A percentile compares a stretch with the other conserved stretches of the same genome.
Conservation (phyloP, 2,888 invertebrate species). For the Metallyticus violacea region DNA sequence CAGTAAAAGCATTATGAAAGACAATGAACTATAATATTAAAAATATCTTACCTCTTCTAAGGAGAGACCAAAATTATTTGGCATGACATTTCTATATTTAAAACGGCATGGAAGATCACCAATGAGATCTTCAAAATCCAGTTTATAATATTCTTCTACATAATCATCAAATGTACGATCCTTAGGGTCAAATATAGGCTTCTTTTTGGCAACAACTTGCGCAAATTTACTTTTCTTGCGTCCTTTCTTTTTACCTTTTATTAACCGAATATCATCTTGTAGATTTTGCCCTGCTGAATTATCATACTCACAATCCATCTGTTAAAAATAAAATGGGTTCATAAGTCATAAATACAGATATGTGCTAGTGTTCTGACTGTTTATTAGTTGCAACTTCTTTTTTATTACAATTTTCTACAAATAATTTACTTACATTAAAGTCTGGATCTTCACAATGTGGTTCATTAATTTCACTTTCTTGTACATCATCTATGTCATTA, state of each 20-base stretch:
- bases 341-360: neutral
- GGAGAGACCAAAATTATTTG: slow-evolving; percentile 88
- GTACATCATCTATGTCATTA: slow-evolving; percentile 36
- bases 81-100: slow-evolving; percentile 84
- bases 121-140: slow-evolving; percentile 94
- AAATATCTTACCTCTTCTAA: slow-evolving; percentile 74
- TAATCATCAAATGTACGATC: slow-evolving; percentile 79
- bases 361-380: too few species aligned
- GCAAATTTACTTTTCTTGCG: slow-evolving; percentile 69
- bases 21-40: too few species aligned
- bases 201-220: slow-evolving; percentile 67
- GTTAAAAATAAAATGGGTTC: slow-evolving; percentile 36
- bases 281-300: slow-evolving; percentile 49
- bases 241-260: slow-evolving; percentile 32
- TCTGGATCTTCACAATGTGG: slow-evolving; percentile 76
- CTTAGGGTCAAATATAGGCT: slow-evolving; percentile 81
- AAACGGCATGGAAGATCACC: slow-evolving; percentile 89
- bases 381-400: neutral
- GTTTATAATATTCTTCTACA: slow-evolving; percentile 90
- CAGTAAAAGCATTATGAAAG: too few species aligned
- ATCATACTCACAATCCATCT: slow-evolving; percentile 90
- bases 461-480: slow-evolving; percentile 39
- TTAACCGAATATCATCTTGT: slow-evolving; percentile 56
- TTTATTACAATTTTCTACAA: neutral
- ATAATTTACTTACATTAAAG: slow-evolving; percentile 64